A percentile compares a stretch with the other conserved stretches of the same genome.
These are phyloP conservation scores for Apis florea DNA, from an alignment of 1,140 invertebrate genomes.

Conservation along the genomic window DNA sequence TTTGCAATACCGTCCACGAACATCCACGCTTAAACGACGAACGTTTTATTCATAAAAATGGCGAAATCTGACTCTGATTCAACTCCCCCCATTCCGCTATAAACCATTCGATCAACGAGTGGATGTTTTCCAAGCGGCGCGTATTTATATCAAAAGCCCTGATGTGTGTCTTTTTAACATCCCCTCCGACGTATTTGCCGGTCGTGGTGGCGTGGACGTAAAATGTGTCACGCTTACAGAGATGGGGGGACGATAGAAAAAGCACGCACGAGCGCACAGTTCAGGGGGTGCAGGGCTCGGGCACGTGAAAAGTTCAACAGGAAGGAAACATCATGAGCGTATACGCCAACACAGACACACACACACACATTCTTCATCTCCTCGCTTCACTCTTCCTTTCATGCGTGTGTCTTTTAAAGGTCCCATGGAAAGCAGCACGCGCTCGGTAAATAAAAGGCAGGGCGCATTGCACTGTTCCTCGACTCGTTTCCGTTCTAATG, in stretches of 20 bases:
- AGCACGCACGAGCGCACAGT: conserved; percentile 1
- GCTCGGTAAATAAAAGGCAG: conserved; percentile 41
- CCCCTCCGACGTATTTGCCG: neutral
- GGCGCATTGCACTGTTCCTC: conserved; percentile 27
- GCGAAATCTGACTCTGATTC: neutral
- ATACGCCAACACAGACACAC: neutral
- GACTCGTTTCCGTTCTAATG: conserved; percentile 8
- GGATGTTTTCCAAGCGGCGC: neutral
- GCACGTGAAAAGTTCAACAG: conserved; percentile 45
- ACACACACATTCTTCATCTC: neutral
- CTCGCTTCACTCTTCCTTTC: conserved; percentile 16
- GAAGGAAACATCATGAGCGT: conserved; percentile 25
- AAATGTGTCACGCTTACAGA: conserved; percentile 27
- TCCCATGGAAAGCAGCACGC: conserved; percentile 39
- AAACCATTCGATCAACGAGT: neutral
- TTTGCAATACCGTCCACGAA: neutral
- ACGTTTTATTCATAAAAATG: neutral
- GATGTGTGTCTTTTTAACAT: conserved; percentile 12
- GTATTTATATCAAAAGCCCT: conserved; percentile 13
- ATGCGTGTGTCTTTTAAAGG: conserved; percentile 51
- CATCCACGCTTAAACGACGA: neutral
- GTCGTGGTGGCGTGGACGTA: conserved; percentile 2
- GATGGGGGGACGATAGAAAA: neutral
- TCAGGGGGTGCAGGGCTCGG: conserved; percentile 4
- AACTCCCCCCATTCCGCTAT: neutral